Conservation (phyloP, 2,888 invertebrate genomes). For the Antitype chi region DNA sequence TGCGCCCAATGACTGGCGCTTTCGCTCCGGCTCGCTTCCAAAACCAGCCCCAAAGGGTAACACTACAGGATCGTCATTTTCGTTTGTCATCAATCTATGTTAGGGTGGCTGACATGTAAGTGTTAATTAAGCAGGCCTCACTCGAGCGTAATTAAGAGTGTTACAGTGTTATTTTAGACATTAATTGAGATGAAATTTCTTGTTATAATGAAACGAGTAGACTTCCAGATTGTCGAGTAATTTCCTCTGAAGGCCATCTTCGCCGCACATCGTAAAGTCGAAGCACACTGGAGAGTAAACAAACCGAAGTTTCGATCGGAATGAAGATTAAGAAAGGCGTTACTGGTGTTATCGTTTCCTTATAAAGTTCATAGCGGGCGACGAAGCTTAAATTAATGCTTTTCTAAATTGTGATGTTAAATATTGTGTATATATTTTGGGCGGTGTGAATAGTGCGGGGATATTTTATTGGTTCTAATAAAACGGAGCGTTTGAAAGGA, state of each 20-base stretch:
- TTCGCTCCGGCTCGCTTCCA: constrained; percentile 78
- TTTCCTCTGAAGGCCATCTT: constrained; percentile 83
- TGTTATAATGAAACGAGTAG: constrained; percentile 85
- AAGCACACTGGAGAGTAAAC: constrained; percentile 81
- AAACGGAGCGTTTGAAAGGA: constrained; percentile 64
- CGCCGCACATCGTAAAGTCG: constrained; percentile 79
- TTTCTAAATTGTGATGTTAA: constrained; percentile 65
- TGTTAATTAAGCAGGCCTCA: constrained; percentile 90
- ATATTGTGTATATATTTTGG: constrained; percentile 64
- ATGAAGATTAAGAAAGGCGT: constrained; percentile 84
- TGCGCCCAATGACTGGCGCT: constrained; percentile 86
- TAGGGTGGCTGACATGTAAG: constrained; percentile 89
- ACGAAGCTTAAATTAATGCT: constrained; percentile 77
- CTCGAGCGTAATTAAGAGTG: constrained; percentile 90
- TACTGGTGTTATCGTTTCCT: constrained; percentile 83
- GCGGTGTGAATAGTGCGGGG: constrained; percentile 52
- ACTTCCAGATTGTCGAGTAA: constrained; percentile 78
- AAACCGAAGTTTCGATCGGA: constrained; percentile 85
- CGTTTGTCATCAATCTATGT: constrained; percentile 91
- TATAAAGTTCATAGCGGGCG: constrained; percentile 76
- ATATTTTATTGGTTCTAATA: constrained; percentile 74
- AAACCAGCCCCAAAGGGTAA: constrained; percentile 83
- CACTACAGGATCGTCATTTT: constrained; percentile 88
- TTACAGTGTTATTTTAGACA: constrained; percentile 90
- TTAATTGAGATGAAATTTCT: constrained; percentile 91